These are phyloP conservation scores for Diglossa brunneiventris DNA, from an alignment of 2,113 vertebrate species.

Conservation along the genomic window DNA sequence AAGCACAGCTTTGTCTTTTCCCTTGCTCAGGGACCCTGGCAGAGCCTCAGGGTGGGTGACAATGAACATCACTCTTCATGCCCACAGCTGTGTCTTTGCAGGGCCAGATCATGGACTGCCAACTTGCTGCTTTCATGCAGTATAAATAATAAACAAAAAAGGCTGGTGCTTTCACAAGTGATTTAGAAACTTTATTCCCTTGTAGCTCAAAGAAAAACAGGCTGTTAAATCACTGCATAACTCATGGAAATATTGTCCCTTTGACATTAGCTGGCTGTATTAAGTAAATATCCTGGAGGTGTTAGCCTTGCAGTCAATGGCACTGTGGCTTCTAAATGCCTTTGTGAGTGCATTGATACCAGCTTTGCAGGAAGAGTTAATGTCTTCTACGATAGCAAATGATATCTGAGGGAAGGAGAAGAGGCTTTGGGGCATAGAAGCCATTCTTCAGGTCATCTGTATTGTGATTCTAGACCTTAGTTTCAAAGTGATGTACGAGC, in stretches of 20 bases:
- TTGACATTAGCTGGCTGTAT: not conserved
- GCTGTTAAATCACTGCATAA: not conserved
- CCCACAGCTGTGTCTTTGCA: not conserved
- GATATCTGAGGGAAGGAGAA: not conserved
- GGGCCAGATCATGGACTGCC: not conserved
- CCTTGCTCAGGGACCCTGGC: not conserved
- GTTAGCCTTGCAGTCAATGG: not conserved
- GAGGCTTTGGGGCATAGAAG: conserved; percentile 10
- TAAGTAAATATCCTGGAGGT: conserved; percentile 13
- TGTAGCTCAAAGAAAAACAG: not conserved
- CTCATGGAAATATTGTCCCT: not conserved
- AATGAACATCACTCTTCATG: not conserved
- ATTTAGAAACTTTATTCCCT: conserved; percentile 14
- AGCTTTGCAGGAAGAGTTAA: not conserved
- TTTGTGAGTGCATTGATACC: not conserved
- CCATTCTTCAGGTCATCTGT: not conserved
- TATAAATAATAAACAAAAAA: not conserved
- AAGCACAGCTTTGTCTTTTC: not conserved
- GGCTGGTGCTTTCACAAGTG: not conserved
- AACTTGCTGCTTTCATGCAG: not conserved
- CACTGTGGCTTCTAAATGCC: not conserved
- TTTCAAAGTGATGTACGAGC: not conserved
- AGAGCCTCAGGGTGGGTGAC: not conserved
- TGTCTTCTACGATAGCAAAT: not conserved
- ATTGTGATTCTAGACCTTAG: not conserved